phyloP scores from a whole-genome alignment of 2,113 vertebrate genomes.

The Tragelaphus strepsiceros region DNA sequence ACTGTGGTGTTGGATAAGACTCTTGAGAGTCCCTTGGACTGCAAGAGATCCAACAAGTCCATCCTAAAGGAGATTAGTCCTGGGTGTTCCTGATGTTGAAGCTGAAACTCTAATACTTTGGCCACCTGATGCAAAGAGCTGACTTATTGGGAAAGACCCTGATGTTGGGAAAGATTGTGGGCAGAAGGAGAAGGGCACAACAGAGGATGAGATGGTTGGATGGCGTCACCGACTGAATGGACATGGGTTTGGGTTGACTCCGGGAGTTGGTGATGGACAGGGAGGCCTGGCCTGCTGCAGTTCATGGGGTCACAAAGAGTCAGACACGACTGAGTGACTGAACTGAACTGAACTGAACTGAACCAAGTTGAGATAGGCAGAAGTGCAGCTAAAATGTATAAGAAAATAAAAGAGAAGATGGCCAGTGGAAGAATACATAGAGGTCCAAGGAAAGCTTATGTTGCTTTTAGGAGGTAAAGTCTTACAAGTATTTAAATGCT shows the following conservation, averaged over 20 bases:
- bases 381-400: background rate
- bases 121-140: background rate
- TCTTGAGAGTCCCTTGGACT: background rate
- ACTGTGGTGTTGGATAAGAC: background rate
- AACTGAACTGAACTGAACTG: background rate
- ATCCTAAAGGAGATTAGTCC: background rate
- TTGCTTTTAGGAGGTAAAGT: background rate
- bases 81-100: background rate
- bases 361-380: background rate
- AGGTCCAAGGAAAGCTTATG: background rate
- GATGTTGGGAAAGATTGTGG: background rate
- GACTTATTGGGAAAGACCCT: background rate
- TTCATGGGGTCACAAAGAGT: background rate
- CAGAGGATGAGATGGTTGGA: background rate
- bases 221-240: background rate
- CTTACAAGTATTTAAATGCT: background rate
- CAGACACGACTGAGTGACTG: fast-evolving
- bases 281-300: background rate
- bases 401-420: background rate
- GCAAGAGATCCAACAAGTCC: background rate
- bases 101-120: background rate
- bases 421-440: background rate
- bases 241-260: background rate
- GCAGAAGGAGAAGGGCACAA: background rate
- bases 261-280: background rate